Conservation (phyloP, 2,797 vertebrate genomes). For the Poeciliopsis presidionis region DNA sequence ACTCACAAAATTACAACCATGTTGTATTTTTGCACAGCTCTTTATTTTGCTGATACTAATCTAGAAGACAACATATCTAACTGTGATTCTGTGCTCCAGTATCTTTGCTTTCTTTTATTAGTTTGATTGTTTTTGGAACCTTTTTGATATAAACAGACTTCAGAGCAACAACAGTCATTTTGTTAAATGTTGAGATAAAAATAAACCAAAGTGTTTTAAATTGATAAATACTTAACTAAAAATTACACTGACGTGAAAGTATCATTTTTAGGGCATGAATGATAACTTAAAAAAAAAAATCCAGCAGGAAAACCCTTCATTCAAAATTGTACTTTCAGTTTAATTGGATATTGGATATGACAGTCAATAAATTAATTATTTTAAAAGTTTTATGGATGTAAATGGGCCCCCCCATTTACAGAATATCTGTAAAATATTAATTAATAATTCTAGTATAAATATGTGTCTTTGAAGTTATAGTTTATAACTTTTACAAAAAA, state of each 20-base stretch:
- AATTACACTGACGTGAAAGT: constrained; percentile 24
- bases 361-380: background rate
- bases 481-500: too few relatives aligned
- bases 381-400: background rate
- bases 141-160: background rate
- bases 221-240: constrained; percentile 20
- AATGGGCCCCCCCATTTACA: background rate
- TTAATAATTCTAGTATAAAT: background rate
- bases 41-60: background rate
- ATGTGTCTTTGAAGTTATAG: too few relatives aligned
- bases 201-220: constrained; percentile 11
- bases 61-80: background rate
- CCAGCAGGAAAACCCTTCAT: background rate
- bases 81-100: background rate
- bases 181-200: constrained; percentile 13
- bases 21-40: background rate
- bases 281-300: background rate
- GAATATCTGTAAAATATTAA: background rate
- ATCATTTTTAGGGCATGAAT: constrained; percentile 14
- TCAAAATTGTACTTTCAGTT: background rate
- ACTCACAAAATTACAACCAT: constrained; percentile 1
- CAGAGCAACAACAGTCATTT: background rate
- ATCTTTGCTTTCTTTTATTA: background rate
- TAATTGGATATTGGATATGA: background rate
- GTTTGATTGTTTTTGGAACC: background rate